Percentiles rank a stretch among this genome's conserved stretches.
phyloP scores from a whole-genome alignment of 2,797 vertebrate species.

The Argentina silus region DNA sequence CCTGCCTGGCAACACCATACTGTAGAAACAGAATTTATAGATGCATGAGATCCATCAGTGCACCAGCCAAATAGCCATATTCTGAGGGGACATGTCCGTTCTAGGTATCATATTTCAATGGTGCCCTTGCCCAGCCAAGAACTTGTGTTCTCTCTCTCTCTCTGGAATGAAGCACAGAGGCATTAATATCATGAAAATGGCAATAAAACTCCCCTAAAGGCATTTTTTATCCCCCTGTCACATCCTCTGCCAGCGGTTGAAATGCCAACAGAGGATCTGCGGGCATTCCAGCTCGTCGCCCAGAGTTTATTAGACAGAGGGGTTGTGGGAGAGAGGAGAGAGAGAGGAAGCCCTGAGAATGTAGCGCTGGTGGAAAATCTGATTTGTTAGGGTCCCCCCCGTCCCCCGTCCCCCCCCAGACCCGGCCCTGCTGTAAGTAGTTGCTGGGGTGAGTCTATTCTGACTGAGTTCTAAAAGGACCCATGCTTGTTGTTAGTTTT shows the following conservation, averaged over 20 bases:
- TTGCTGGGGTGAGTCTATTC: neutral
- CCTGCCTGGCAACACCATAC: neutral
- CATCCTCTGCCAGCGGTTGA: neutral
- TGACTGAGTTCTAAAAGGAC: neutral
- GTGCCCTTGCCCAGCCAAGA: conserved; percentile 1
- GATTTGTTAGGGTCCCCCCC: neutral
- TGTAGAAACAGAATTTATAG: too few species aligned
- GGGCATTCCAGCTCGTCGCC: conserved; percentile 15
- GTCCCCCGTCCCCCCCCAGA: neutral
- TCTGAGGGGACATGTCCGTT: too few species aligned
- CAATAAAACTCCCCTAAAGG: conserved; percentile 4
- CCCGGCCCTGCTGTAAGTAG: neutral
- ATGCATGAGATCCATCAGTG: too few species aligned
- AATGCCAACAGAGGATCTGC: conserved; percentile 4
- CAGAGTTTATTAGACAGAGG: neutral
- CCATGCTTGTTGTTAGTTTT: conserved; percentile 4
- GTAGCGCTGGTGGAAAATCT: conserved; percentile 14
- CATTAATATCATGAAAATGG: neutral
- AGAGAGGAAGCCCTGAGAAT: conserved; percentile 1
- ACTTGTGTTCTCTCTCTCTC: neutral
- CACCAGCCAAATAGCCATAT: too few species aligned
- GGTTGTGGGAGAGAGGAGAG: conserved; percentile 3
- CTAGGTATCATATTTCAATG: too few species aligned
- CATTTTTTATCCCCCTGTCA: neutral
- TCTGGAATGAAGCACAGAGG: conserved; percentile 4